phyloP scores from a whole-genome alignment of 2,888 invertebrate genomes.

The Drosophila picticornis region DNA sequence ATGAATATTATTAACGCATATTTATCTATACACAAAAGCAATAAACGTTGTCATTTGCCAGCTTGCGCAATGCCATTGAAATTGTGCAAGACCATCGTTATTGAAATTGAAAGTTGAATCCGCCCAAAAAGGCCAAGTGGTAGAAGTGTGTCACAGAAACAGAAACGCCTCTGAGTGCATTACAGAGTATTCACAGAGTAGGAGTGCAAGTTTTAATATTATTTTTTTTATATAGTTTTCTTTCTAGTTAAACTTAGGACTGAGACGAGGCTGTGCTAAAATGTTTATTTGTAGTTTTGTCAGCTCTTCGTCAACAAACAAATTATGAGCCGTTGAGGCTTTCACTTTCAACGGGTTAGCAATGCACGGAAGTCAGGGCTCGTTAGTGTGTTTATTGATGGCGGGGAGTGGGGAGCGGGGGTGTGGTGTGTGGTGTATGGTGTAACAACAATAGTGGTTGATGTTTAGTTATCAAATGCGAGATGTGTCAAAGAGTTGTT shows the following conservation, averaged over 20 bases:
- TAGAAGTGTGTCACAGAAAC: slow-evolving; percentile 44
- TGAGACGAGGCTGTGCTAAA: slow-evolving; percentile 21
- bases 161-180: slow-evolving; percentile 7
- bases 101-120: slow-evolving; percentile 52
- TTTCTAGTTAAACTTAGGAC: slow-evolving; percentile 8
- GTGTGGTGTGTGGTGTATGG: slow-evolving; percentile 6
- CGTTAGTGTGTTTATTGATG: slow-evolving; percentile 20
- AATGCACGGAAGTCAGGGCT: slow-evolving; percentile 56
- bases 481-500: slow-evolving; percentile 20
- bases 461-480: slow-evolving; percentile 3
- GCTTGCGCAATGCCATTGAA: slow-evolving; percentile 44
- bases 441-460: slow-evolving; percentile 1
- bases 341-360: slow-evolving; percentile 69
- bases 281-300: slow-evolving; percentile 61
- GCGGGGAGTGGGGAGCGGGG: not conserved
- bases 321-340: slow-evolving; percentile 61
- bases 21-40: slow-evolving; percentile 29
- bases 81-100: slow-evolving; percentile 31
- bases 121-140: slow-evolving; percentile 9
- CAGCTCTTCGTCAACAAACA: slow-evolving; percentile 22
- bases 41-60: slow-evolving; percentile 31
- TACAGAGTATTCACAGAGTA: not conserved
- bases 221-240: not conserved
- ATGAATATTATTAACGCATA: slow-evolving; percentile 27
- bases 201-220: not conserved